Conservation (phyloP, 2,113 vertebrate species). For the Channa argus region DNA sequence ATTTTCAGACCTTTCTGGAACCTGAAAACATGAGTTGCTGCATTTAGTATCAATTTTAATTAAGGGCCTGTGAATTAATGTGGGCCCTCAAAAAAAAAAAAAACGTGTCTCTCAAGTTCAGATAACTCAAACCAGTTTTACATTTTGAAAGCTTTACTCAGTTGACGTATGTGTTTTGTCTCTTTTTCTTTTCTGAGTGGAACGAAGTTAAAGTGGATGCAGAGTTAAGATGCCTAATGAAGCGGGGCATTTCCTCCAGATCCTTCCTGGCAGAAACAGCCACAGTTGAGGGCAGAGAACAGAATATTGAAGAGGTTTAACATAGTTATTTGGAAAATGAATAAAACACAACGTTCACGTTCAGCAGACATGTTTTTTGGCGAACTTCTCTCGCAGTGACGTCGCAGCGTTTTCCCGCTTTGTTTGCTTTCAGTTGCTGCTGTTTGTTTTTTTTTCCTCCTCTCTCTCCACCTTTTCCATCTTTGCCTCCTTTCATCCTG, state of each 20-base stretch:
- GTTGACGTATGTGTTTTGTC: too few relatives aligned
- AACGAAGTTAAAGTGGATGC: slow-evolving; percentile 10
- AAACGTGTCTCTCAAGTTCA: too few relatives aligned
- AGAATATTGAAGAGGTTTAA: slow-evolving; percentile 45
- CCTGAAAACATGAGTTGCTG: too few relatives aligned
- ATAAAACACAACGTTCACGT: slow-evolving; percentile 26
- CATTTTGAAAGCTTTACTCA: too few relatives aligned
- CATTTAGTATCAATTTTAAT: too few relatives aligned
- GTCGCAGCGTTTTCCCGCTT: slow-evolving; percentile 13
- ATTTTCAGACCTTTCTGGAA: too few relatives aligned
- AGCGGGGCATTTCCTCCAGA: slow-evolving; percentile 37
- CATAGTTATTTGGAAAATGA: slow-evolving; percentile 45
- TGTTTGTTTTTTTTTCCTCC: slow-evolving; percentile 41
- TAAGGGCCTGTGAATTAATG: too few relatives aligned
- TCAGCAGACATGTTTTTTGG: slow-evolving; percentile 10
- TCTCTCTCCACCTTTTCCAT: slow-evolving; percentile 49
- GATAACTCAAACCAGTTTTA: too few relatives aligned
- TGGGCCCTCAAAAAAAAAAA: too few relatives aligned
- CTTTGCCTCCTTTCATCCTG: slow-evolving; percentile 55
- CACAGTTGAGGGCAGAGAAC: slow-evolving; percentile 26
- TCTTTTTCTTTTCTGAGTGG: too few relatives aligned
- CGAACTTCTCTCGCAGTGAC: slow-evolving; percentile 7
- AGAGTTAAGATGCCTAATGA: slow-evolving; percentile 36
- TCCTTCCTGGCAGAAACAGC: slow-evolving; percentile 16
- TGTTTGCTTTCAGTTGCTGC: slow-evolving; percentile 16